Evolutionary conservation across 2,888 invertebrate species (phyloP).

Genomic region (Scaptodrosophila latifasciaeformis): DNA sequence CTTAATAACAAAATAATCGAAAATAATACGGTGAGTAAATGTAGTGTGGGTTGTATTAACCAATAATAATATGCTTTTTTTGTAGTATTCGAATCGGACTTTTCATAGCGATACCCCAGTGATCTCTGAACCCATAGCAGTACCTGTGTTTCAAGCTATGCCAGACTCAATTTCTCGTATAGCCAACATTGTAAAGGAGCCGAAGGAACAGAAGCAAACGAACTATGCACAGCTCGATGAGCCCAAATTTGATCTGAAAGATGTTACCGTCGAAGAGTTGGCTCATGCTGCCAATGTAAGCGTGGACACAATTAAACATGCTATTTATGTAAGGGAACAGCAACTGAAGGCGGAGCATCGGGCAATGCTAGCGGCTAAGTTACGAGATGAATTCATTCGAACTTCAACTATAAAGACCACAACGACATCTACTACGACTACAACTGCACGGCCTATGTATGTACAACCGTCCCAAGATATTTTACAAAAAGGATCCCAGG

Average conservation of each 20-base stretch:
- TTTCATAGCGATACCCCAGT: conserved; percentile 68
- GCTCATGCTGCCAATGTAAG: conserved; percentile 86
- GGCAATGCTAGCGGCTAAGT: conserved; percentile 63
- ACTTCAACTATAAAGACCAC: conserved; percentile 75
- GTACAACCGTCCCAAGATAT: conserved; percentile 30
- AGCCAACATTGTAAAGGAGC: conserved; percentile 43
- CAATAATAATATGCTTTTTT: no score
- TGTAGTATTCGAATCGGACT: conserved; percentile 63
- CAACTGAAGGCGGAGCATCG: conserved; percentile 80
- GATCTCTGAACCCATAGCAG: conserved; percentile 61
- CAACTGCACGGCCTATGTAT: conserved; percentile 63
- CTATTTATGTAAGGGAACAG: conserved; percentile 82
- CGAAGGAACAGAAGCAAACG: conserved; percentile 45
- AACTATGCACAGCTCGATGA: conserved; percentile 71
- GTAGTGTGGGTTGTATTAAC: no score
- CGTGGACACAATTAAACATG: conserved; percentile 85
- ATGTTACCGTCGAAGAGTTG: conserved; percentile 76
- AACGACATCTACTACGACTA: conserved; percentile 74
- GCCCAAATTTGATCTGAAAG: conserved; percentile 69
- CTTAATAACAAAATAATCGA: conserved; percentile 65
- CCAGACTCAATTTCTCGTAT: conserved; percentile 76
- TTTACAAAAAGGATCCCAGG: no score
- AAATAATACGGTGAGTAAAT: conserved; percentile 52
- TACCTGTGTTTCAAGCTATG: conserved; percentile 77
- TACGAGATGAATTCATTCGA: conserved; percentile 72